Base-by-base conservation (phyloP, 2,797 vertebrate genomes). In the Gymnoscopelus braueri region DNA sequence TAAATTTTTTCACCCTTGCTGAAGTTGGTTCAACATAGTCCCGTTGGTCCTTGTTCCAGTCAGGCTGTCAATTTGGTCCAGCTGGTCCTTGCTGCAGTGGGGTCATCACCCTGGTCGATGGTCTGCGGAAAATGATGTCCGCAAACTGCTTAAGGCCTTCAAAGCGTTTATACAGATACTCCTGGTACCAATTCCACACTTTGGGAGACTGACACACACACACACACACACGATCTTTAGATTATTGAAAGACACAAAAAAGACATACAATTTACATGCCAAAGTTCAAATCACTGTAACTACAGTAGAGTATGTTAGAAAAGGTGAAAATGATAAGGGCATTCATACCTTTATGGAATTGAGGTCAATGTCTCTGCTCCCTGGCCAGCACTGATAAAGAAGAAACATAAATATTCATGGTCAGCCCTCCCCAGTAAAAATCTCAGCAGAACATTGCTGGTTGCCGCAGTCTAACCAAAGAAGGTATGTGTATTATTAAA, bases 121-220 rank as follows among this genome's bases (percentile, higher is more conserved):
- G 67, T 35, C 6, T 5, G 32, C 15, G 90, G 84, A 95, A 87
- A 91, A 93, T 96, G 81, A 91, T 94, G 84, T 91, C 88, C 78
- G 95, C 80, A 61, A 99, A 97, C 72, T 89, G 66, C 86, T 94
- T 92, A 51, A 99, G 90, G 71, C 97, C 96, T 19, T 93, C 80
- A 60, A 95, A 93, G 11, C 94, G 94, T 1, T 83, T 69, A 75
- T 95, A 95, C 69, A 99, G 93, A 88, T 95, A 98, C 71, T 98
- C 89, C 93, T 96, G 82, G 76, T 98, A 99, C 93, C 93, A 95
- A 75, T 88, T 91, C 98, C 97, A 98, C 15, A 71, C 91, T 84
- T 88, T 95, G 60, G 94, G 92, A n/a, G 24, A 62, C 9, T 14
- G 0, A 64, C 10, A 59, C 5, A 66, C 9, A 23, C 56, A 74